Base-by-base conservation (phyloP, 2,888 invertebrate genomes). In the Cecidostiba fungosa region DNA sequence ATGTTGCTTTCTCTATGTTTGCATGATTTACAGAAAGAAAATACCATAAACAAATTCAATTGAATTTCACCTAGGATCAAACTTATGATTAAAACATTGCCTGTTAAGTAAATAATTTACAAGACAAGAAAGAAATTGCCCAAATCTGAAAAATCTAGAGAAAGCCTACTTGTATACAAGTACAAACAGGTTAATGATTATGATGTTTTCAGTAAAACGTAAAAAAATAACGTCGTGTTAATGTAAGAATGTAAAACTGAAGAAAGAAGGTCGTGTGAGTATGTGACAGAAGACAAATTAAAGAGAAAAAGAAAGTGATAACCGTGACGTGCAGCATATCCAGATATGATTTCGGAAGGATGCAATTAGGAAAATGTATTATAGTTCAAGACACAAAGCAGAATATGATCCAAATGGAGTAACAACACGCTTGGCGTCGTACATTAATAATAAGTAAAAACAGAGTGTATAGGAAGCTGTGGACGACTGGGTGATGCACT, bases 21-120 rank as follows among this genome's bases (percentile, higher is more conserved):
- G 77, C 84, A 86, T 84, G 77, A 84, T 86, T 23, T 59, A 86
- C 84, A 89, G 89, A 89, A 89, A 89, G 89, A 89, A 89, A 88
- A 89, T 89, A 89, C 89, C 87, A 89, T 87, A 89, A 72, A 62
- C 23, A 47, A 82, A 62, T 66, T 74, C 16, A 82, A 82, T 82
- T 23, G 10, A 76, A 79, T 26, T 72, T 29, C 14, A 77, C n/a
- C 29, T 82, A 81, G 10, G 47, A 85, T 83, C 87, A 84, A 73
- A 62, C 73, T 88, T 70, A 59, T 54, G 47, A 81, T 32, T 81
- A 36, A 50, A 80, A 36, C 47, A 43, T 23, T 74, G 50, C 32
- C n/a, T 19, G 8, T n/a, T 47, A 16, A 26, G 43, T 79, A 26
- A 54, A 50, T 50, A 26, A 1, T n/a, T 23, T 43, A 76, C 23